Conservation (phyloP, 2,888 invertebrate genomes). For the Epinotia brunnichana region DNA sequence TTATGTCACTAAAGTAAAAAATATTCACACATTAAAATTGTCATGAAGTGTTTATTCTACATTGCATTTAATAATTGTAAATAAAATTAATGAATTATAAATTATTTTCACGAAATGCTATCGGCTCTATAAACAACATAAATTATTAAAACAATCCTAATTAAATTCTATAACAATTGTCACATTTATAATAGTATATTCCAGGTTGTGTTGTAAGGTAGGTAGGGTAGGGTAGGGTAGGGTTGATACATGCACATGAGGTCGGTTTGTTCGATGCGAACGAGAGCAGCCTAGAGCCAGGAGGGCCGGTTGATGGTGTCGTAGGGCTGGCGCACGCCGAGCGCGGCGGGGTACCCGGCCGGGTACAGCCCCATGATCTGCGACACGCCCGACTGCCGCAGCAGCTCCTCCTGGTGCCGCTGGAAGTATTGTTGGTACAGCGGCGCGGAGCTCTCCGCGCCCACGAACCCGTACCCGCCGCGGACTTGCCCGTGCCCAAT, state of each 20-base stretch:
- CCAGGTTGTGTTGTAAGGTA: constrained; percentile 14
- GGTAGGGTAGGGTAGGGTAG: too few species aligned
- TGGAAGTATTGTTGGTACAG: constrained; percentile 89
- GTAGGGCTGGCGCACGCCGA: constrained; percentile 89
- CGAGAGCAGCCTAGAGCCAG: constrained; percentile 83
- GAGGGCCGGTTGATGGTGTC: constrained; percentile 87
- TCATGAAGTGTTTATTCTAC: constrained; percentile 56
- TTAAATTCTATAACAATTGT: constrained; percentile 64
- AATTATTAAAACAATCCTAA: constrained; percentile 62
- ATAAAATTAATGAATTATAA: constrained; percentile 59
- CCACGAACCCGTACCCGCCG: constrained; percentile 85
- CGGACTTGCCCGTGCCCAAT: constrained; percentile 84
- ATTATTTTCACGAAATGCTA: constrained; percentile 65
- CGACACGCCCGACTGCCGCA: constrained; percentile 82
- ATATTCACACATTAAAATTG: constrained; percentile 53
- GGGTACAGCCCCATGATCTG: constrained; percentile 87
- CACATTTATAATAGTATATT: constrained; percentile 61
- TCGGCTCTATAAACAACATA: constrained; percentile 71
- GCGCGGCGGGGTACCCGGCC: constrained; percentile 84
- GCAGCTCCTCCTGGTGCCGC: constrained; percentile 84
- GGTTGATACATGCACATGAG: constrained; percentile 2
- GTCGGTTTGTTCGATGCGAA: constrained; percentile 22
- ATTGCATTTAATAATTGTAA: constrained; percentile 49
- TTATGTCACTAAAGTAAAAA: constrained; percentile 28
- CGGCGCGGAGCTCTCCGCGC: constrained; percentile 85